Percentiles rank a stretch among this genome's conserved stretches.
These are phyloP conservation scores for Pelosia muscerda DNA, from an alignment of 2,888 invertebrate species.

Conservation along the genomic window DNA sequence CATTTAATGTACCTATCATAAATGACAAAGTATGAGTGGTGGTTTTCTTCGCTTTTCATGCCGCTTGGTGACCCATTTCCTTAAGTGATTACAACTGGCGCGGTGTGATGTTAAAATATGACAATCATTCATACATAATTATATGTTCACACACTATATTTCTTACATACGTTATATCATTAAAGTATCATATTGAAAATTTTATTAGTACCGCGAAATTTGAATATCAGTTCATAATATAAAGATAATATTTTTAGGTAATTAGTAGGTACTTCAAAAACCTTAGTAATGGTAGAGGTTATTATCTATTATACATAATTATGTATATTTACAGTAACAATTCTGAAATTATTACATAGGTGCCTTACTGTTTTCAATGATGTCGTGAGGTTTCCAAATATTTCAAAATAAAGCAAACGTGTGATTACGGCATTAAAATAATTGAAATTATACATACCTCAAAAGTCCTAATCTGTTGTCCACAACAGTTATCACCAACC, in stretches of 20 bases:
- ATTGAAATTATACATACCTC: conserved; percentile 28
- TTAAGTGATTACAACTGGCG: conserved; percentile 40
- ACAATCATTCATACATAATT: too few species aligned
- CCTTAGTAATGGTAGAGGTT: neutral
- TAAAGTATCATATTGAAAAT: neutral
- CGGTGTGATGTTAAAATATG: conserved; percentile 26
- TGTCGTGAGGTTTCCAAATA: too few species aligned
- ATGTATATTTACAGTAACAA: neutral
- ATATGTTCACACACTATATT: neutral
- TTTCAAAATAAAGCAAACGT: neutral
- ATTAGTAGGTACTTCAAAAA: neutral
- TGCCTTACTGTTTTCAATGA: neutral
- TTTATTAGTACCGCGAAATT: conserved; percentile 16
- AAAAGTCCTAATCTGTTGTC: neutral
- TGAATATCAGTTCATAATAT: conserved; percentile 3
- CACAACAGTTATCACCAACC: neutral
- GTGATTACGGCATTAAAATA: neutral
- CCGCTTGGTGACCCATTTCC: conserved; percentile 33
- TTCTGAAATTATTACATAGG: neutral
- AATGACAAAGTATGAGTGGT: conserved; percentile 22
- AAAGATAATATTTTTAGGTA: neutral
- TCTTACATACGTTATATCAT: neutral
- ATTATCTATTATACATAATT: neutral
- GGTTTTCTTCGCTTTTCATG: conserved; percentile 5
- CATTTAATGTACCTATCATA: neutral